Percentiles rank a stretch among this genome's conserved stretches.
Conservation (phyloP, 2,113 vertebrate genomes). For the Phainopepla nitens region DNA sequence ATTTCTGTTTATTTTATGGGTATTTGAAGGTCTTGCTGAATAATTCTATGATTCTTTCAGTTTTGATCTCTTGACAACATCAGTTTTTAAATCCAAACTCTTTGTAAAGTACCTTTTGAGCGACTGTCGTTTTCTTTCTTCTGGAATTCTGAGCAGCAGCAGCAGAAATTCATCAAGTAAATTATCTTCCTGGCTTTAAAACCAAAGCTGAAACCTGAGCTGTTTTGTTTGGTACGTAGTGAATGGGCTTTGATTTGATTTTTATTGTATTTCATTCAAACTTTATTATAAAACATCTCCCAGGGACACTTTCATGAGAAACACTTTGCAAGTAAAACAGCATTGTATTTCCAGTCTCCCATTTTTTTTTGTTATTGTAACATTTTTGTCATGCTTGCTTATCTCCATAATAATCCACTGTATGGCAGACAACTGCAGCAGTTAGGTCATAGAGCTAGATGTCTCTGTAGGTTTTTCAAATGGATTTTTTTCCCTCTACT, state of each 20-base stretch:
- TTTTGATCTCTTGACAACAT: neutral
- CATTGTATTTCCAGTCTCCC: neutral
- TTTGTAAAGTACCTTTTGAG: neutral
- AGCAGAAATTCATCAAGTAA: neutral
- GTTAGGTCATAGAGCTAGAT: slow-evolving; percentile 18
- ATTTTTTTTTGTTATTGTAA: neutral
- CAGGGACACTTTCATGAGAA: slow-evolving; percentile 32
- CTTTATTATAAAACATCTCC: slow-evolving; percentile 43
- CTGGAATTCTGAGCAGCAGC: neutral
- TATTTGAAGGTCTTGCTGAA: slow-evolving; percentile 2
- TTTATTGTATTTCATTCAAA: slow-evolving; percentile 47
- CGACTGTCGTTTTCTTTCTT: neutral
- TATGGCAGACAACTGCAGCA: neutral
- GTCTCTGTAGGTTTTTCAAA: slow-evolving; percentile 41
- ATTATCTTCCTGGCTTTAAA: slow-evolving; percentile 20
- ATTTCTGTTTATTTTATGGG: neutral
- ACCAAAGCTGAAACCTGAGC: slow-evolving; percentile 21
- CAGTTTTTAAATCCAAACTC: neutral
- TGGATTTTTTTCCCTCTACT: neutral
- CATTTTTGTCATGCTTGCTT: neutral
- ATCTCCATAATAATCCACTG: neutral
- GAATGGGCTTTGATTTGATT: slow-evolving; percentile 47
- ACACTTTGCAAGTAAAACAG: neutral
- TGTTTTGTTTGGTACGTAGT: neutral
- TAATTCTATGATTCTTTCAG: neutral